These are phyloP conservation scores for Parthenolecanium corni DNA, from an alignment of 2,888 invertebrate genomes.

Conservation along the genomic window DNA sequence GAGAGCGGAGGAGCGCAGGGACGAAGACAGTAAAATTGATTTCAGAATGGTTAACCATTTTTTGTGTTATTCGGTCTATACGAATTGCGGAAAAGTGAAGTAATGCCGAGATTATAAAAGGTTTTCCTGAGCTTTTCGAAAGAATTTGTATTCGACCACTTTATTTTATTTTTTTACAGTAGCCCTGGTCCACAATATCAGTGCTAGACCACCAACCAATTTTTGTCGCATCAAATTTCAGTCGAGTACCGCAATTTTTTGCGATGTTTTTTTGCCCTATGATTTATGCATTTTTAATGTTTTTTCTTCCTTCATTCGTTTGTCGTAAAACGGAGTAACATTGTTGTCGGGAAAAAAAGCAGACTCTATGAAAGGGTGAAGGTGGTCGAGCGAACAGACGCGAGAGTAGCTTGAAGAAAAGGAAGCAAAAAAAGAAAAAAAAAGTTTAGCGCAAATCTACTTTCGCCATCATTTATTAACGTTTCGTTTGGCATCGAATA, in stretches of 20 bases:
- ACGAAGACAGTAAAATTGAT: too few species aligned
- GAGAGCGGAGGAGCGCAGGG: too few species aligned
- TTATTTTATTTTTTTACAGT: conserved; percentile 1
- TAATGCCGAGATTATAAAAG: too few species aligned
- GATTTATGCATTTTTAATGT: conserved; percentile 29
- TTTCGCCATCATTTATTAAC: conserved; percentile 21
- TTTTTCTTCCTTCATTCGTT: neutral
- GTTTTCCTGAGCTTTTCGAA: too few species aligned
- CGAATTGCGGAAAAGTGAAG: too few species aligned
- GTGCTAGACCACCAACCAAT: neutral
- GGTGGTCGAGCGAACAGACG: too few species aligned
- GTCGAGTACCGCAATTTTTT: neutral
- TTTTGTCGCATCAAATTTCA: conserved; percentile 21
- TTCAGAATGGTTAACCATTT: too few species aligned
- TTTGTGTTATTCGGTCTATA: too few species aligned
- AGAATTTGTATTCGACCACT: too few species aligned
- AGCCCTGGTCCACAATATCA: conserved; percentile 11
- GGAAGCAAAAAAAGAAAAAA: neutral
- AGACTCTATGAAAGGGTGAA: too few species aligned
- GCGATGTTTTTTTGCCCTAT: conserved; percentile 13
- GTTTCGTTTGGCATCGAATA: conserved; percentile 17
- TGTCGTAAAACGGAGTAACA: neutral
- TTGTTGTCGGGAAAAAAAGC: too few species aligned
- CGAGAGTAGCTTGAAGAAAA: neutral
- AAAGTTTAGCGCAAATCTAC: conserved; percentile 22